A percentile compares a stretch with the other conserved stretches of the same genome.
Evolutionary conservation across 2,113 vertebrate genomes (phyloP).

Genomic region (Dendrocopos noguchii): DNA sequence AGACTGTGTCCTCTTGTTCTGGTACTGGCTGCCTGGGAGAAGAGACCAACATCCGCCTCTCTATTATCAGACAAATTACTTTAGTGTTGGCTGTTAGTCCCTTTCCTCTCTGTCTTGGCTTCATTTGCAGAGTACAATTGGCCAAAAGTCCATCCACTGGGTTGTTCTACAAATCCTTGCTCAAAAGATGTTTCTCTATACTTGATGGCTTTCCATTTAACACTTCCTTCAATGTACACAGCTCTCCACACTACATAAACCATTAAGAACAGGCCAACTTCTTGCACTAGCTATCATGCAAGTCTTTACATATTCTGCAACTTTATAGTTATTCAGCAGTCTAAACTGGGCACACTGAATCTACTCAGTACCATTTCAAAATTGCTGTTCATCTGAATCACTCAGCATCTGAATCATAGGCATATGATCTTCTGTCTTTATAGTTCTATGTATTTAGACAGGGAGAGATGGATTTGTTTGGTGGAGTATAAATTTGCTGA

Average conservation of each 20-base stretch:
- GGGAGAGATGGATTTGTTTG: neutral
- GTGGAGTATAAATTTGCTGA: neutral
- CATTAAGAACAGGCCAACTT: neutral
- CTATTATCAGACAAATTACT: slow-evolving; percentile 65
- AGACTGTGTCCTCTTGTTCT: too few species aligned
- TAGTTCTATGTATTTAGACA: neutral
- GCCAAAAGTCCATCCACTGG: neutral
- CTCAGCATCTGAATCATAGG: neutral
- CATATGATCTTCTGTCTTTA: neutral
- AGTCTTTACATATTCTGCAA: neutral
- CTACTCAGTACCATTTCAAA: neutral
- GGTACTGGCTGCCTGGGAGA: too few species aligned
- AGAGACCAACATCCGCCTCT: too few species aligned
- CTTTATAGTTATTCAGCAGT: neutral
- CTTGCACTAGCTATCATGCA: neutral
- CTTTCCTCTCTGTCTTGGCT: neutral
- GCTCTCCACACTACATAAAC: neutral
- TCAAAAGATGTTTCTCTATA: slow-evolving; percentile 4
- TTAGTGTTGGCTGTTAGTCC: slow-evolving; percentile 45
- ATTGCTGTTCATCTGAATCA: neutral
- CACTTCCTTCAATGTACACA: neutral
- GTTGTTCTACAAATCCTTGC: slow-evolving; percentile 35
- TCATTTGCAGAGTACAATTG: slow-evolving; percentile 38
- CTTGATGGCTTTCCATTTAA: slow-evolving; percentile 37
- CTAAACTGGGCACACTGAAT: neutral